Evolutionary conservation across 2,113 vertebrate species (phyloP).

Genomic region (Uria aalge): DNA sequence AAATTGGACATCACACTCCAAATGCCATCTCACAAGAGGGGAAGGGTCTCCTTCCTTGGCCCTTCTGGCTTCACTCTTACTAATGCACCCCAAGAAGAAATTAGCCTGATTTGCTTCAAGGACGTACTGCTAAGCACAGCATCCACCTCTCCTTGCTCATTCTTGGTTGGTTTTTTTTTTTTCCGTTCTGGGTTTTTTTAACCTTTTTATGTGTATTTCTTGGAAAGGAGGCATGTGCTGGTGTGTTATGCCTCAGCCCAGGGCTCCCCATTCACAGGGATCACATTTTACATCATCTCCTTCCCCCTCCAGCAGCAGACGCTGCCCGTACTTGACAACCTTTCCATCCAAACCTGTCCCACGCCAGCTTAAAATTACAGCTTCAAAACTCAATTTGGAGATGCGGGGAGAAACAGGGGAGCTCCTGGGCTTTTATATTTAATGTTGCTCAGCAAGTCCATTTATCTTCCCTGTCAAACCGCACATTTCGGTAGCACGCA

Average conservation of each 20-base stretch:
- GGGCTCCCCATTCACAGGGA: not conserved
- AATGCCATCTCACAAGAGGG: not conserved
- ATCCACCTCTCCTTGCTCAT: not conserved
- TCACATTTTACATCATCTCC: not conserved
- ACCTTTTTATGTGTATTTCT: not conserved
- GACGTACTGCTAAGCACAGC: not conserved
- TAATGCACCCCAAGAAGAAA: not conserved
- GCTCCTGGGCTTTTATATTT: not conserved
- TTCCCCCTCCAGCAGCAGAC: not conserved
- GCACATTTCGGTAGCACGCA: not conserved
- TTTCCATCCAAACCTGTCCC: not conserved
- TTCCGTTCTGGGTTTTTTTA: not conserved
- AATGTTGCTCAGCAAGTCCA: not conserved
- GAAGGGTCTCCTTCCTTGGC: not conserved
- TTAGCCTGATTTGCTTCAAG: not conserved
- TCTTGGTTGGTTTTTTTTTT: not conserved
- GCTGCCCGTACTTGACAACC: conserved; percentile 7
- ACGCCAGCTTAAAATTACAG: not conserved
- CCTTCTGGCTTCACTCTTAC: not conserved
- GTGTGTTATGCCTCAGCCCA: not conserved
- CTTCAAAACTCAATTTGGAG: not conserved
- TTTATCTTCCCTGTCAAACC: conserved; percentile 14
- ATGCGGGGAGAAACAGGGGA: not conserved
- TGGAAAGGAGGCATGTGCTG: not conserved
- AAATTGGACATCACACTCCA: accelerated